These are phyloP conservation scores for Drosophila repletoides DNA, from an alignment of 1,140 invertebrate species.

Conservation along the genomic window DNA sequence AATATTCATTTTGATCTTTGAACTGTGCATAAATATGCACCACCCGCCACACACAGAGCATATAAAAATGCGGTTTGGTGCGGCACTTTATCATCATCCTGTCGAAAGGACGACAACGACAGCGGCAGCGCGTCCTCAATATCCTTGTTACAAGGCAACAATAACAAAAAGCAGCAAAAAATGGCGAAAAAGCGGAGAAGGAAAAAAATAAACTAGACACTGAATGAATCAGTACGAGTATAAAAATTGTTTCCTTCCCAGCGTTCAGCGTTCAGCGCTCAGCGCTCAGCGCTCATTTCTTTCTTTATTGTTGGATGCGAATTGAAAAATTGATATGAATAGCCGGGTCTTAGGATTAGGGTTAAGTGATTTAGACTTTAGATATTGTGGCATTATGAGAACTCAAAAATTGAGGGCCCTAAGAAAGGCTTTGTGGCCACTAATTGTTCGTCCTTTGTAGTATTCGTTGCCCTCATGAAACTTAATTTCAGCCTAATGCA, in stretches of 20 bases:
- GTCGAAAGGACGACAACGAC: slow-evolving; percentile 24
- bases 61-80: slow-evolving; percentile 63
- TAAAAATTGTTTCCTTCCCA: slow-evolving; percentile 25
- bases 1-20: slow-evolving; percentile 80
- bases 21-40: slow-evolving; percentile 77
- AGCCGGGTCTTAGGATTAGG: slow-evolving; percentile 45
- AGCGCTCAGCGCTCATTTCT: slow-evolving; percentile 1
- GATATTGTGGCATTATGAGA: slow-evolving; percentile 35
- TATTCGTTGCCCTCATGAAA: slow-evolving; percentile 17
- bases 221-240: slow-evolving; percentile 22
- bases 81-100: slow-evolving; percentile 54
- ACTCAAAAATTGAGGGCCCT: slow-evolving; percentile 8
- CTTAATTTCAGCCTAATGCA: slow-evolving; percentile 42
- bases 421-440: slow-evolving; percentile 23
- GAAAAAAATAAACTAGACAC: background rate
- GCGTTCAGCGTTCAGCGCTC: too few relatives aligned
- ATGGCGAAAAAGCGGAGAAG: slow-evolving; percentile 13
- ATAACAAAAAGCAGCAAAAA: slow-evolving; percentile 30
- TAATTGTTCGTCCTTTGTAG: slow-evolving; percentile 41
- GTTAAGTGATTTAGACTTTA: slow-evolving; percentile 52
- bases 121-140: slow-evolving; percentile 19
- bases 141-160: slow-evolving; percentile 34
- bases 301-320: slow-evolving; percentile 12
- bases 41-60: slow-evolving; percentile 40
- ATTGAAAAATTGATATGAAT: slow-evolving; percentile 48